Percentiles rank a stretch among this genome's conserved stretches.
Conservation (phyloP, 2,797 vertebrate genomes). For the Pyrocephalus nanus region DNA sequence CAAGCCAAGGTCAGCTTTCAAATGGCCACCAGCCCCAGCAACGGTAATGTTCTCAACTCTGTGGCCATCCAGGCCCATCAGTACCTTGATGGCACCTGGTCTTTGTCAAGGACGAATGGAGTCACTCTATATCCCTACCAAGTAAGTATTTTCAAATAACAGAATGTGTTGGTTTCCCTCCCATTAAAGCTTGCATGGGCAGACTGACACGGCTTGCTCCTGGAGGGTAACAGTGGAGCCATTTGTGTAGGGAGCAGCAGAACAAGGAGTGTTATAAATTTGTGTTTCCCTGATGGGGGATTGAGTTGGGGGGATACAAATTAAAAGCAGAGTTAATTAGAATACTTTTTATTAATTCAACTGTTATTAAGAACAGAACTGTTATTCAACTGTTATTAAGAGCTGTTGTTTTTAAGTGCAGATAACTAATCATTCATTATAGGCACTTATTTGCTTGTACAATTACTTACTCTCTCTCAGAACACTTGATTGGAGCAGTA, state of each 20-base stretch:
- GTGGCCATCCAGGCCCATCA: constrained; percentile 89
- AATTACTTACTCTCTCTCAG: not conserved
- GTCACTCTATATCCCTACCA: constrained; percentile 84
- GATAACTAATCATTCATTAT: not conserved
- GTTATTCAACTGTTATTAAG: not conserved
- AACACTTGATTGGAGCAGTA: not conserved
- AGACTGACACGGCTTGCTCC: not conserved
- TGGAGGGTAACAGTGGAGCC: not conserved
- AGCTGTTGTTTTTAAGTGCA: not conserved
- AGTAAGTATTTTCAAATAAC: constrained; percentile 75
- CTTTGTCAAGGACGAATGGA: constrained; percentile 83
- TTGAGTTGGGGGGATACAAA: not conserved
- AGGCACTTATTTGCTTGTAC: not conserved
- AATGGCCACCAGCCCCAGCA: constrained; percentile 85
- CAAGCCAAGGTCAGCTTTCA: constrained; percentile 84
- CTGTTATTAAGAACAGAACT: not conserved
- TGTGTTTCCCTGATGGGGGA: not conserved
- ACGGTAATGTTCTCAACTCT: constrained; percentile 81
- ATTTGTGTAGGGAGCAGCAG: not conserved
- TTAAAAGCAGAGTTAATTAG: not conserved
- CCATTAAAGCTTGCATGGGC: not conserved
- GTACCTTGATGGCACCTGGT: constrained; percentile 84
- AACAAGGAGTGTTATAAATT: not conserved
- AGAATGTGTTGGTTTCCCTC: fast-evolving
- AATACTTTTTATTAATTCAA: not conserved